Evolutionary conservation across 2,888 invertebrate species (phyloP).

Genomic region (Campoplex nolae): DNA sequence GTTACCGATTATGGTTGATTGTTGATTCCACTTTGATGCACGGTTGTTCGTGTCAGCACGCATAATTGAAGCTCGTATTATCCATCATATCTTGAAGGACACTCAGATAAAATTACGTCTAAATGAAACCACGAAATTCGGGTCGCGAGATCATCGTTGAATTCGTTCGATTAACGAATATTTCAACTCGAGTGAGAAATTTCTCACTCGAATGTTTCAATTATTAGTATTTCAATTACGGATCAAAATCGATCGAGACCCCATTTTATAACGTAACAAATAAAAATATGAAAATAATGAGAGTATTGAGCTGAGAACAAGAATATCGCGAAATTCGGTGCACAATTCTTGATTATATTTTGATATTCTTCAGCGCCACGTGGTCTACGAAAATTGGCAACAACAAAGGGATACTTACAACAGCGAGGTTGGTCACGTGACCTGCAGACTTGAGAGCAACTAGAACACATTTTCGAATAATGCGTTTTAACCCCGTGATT

Average conservation of each 20-base stretch:
- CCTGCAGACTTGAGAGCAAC: constrained; percentile 57
- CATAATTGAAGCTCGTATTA: not conserved
- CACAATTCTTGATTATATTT: not conserved
- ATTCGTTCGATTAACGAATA: not conserved
- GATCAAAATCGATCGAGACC: no score
- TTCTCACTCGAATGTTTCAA: not conserved
- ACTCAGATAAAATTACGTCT: no score
- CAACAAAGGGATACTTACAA: constrained; percentile 57
- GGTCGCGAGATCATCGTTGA: not conserved
- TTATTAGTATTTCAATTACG: no score
- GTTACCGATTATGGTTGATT: constrained; percentile 47
- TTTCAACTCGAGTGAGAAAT: not conserved
- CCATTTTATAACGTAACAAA: no score
- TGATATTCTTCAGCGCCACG: not conserved
- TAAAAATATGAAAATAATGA: not conserved
- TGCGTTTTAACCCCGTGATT: constrained; percentile 64
- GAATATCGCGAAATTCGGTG: not conserved
- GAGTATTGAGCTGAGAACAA: not conserved
- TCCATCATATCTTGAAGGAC: not conserved
- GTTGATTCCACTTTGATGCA: constrained; percentile 50
- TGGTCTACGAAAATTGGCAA: not conserved
- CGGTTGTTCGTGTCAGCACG: not conserved
- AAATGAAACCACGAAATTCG: not conserved
- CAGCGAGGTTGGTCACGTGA: constrained; percentile 61
- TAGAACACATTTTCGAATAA: constrained; percentile 64